Conservation (phyloP, 1,140 invertebrate genomes). For the Anastrepha obliqua region DNA sequence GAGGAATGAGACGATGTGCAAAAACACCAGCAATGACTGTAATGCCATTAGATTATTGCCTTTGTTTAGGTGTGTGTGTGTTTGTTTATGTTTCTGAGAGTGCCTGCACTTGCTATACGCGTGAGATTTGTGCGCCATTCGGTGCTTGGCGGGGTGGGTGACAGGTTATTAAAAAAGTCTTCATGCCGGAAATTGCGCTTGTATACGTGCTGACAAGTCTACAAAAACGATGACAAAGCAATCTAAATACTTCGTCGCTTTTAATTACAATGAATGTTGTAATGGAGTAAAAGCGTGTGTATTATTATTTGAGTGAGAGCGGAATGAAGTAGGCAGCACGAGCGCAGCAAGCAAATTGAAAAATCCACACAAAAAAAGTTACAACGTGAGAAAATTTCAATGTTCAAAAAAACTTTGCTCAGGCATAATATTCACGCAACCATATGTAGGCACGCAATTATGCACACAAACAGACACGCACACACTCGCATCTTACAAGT, state of each 20-base stretch:
- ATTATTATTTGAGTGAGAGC: not conserved
- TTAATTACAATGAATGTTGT: conserved; percentile 12
- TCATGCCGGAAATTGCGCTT: not conserved
- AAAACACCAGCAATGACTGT: not conserved
- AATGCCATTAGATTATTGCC: conserved; percentile 8
- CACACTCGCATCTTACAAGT: too few relatives aligned
- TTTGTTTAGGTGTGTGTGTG: not conserved
- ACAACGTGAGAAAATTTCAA: not conserved
- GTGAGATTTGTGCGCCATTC: not conserved
- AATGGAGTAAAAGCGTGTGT: not conserved
- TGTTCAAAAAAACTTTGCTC: not conserved
- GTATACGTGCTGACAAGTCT: not conserved
- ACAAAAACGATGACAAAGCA: conserved; percentile 37
- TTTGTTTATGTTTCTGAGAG: not conserved
- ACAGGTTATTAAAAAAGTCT: conserved; percentile 31
- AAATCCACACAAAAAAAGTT: not conserved
- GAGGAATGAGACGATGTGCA: not conserved
- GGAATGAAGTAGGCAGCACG: not conserved
- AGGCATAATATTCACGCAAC: not conserved
- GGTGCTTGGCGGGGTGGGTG: not conserved
- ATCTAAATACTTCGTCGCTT: not conserved
- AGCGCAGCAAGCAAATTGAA: not conserved
- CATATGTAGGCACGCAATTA: not conserved
- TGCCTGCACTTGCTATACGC: not conserved
- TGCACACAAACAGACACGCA: not conserved